Evolutionary conservation across 2,888 invertebrate species (phyloP), one percentile per base, ranked within the genome.

Genomic region (Bombyx huttoni): DNA sequence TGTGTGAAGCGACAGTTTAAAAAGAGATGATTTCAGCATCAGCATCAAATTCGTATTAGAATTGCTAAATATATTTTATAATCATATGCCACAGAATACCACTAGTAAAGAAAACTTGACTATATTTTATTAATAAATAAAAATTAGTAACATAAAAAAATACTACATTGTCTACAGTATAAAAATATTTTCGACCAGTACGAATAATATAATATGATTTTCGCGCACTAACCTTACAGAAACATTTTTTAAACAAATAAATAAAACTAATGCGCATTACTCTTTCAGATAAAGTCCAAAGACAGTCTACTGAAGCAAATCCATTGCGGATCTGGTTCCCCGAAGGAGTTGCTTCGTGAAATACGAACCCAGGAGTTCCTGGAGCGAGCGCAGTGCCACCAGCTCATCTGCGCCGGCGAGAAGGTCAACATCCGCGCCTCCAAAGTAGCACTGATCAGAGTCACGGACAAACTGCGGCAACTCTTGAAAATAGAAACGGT

Each of bases 391-490:
- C 93, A 92, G 61, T 95, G 95, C 70, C 92, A 94, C 69, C 94
- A 94, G 72, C 88, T 95, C 51, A 80, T 94, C 55, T 92, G 93
- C 65, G 93, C 93, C 48, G 94, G 94, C 40, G 94, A 94, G 74
- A 93, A 94, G 72, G 90, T 95, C 56, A 95, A 94, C 75, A 92
- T 94, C 53, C 91, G 94, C 54, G 93, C 94, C 48, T 94, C 94
- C 50, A 95, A 95, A 78, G 93, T 96, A 63, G 92, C 93, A 51
- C 91, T 96, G 53, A 92, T 96, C 60, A 92, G 93, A 73, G 95
- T 96, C 85, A 96, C 95, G 64, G 95, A 96, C 68, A 94, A 92
- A 76, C 93, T 96, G 61, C 91, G 92, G 67, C 93, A 94, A 81
- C 90, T 96, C 73, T 90, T 96, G 67, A 94, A 94, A 75, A 93